A percentile compares a stretch with the other conserved stretches of the same genome.
Conservation (phyloP, 2,888 invertebrate genomes). For the Drosophila greeni region DNA sequence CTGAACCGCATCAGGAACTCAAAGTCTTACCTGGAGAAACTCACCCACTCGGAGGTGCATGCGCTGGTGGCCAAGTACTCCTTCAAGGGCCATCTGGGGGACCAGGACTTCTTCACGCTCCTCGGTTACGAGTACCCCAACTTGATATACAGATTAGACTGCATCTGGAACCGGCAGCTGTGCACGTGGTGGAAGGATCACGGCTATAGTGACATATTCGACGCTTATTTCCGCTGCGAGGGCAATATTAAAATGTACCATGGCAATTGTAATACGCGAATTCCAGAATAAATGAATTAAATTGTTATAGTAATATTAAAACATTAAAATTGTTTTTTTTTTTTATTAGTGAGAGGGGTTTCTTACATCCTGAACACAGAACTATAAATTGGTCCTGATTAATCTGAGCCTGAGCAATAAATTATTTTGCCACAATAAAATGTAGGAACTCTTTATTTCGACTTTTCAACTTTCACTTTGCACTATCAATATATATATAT, state of each 20-base stretch:
- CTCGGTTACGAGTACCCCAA: constrained; percentile 85
- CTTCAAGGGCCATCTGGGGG: constrained; percentile 87
- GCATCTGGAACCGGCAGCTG: constrained; percentile 89
- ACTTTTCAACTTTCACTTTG: too few species aligned
- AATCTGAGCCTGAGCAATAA: background rate
- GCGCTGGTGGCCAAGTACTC: constrained; percentile 82
- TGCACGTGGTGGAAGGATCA: constrained; percentile 90
- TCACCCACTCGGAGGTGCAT: constrained; percentile 80
- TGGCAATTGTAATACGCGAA: constrained; percentile 87
- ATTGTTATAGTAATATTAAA: constrained; percentile 41
- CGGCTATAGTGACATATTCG: constrained; percentile 86
- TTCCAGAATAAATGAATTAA: constrained; percentile 79
- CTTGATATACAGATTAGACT: constrained; percentile 86
- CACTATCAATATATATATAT: too few species aligned
- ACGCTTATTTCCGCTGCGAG: constrained; percentile 85
- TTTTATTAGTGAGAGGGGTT: background rate
- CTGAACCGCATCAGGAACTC: constrained; percentile 84
- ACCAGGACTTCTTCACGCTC: constrained; percentile 89
- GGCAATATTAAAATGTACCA: constrained; percentile 84
- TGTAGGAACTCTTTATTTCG: background rate
- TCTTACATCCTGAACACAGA: background rate
- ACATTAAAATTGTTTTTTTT: background rate
- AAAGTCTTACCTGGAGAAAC: constrained; percentile 81
- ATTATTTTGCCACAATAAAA: background rate
- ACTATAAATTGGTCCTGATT: background rate